phyloP scores from a whole-genome alignment of 1,140 invertebrate species.

The Lysiphlebus fabarum region DNA sequence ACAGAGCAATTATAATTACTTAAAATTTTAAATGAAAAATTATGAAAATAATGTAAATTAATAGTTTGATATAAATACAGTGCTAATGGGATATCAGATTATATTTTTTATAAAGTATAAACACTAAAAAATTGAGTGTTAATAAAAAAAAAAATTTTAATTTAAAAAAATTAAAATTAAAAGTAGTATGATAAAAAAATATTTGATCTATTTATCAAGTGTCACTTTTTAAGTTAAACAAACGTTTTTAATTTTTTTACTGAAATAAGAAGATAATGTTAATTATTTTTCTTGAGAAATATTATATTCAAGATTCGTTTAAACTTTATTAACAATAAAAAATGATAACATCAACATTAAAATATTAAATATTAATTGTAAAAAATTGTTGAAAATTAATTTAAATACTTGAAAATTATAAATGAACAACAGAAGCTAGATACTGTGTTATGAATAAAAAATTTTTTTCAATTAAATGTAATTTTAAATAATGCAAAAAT shows the following conservation, averaged over 20 bases:
- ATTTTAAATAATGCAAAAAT: too few species aligned
- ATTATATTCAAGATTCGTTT: slow-evolving; percentile 28
- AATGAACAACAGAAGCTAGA: too few species aligned
- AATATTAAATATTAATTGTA: not conserved
- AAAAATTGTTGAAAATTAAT: too few species aligned
- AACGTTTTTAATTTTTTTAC: slow-evolving; percentile 39
- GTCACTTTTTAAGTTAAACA: slow-evolving; percentile 36
- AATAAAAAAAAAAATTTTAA: not conserved
- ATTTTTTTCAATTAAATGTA: too few species aligned
- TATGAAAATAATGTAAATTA: not conserved
- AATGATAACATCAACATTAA: not conserved
- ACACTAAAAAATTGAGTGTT: slow-evolving; percentile 15
- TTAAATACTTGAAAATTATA: not conserved
- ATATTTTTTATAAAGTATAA: slow-evolving; percentile 16
- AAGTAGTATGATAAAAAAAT: slow-evolving; percentile 9
- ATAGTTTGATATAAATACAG: slow-evolving; percentile 7
- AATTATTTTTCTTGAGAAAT: slow-evolving; percentile 36
- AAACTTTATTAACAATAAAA: slow-evolving; percentile 24
- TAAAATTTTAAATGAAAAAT: slow-evolving; percentile 10
- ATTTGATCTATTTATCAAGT: slow-evolving; percentile 10
- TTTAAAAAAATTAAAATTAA: not conserved
- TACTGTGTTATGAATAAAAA: too few species aligned
- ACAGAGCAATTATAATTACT: slow-evolving; percentile 2
- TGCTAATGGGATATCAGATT: slow-evolving; percentile 26
- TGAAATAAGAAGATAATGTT: slow-evolving; percentile 27